Percentiles rank a stretch among this genome's conserved stretches.
Evolutionary conservation across 1,140 invertebrate genomes (phyloP).

Genomic region (Ceratosolen fusciceps): DNA sequence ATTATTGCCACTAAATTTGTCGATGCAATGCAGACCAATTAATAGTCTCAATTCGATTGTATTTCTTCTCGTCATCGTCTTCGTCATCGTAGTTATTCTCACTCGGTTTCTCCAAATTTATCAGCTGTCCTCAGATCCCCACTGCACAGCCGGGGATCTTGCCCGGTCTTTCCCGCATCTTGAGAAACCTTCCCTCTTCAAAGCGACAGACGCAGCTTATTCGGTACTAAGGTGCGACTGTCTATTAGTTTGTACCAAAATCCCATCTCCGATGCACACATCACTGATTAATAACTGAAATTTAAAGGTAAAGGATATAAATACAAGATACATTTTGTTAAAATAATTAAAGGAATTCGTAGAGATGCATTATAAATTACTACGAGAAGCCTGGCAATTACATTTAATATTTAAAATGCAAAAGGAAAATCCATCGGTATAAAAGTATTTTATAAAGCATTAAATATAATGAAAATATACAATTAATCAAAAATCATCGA

Average conservation of each 20-base stretch:
- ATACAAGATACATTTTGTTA: neutral
- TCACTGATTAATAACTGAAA: conserved; percentile 17
- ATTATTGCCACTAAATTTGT: conserved; percentile 1
- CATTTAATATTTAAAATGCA: too few relatives aligned
- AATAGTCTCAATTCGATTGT: neutral
- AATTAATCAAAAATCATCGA: too few relatives aligned
- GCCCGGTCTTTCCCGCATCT: conserved; percentile 66
- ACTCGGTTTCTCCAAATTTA: neutral
- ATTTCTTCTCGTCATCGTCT: neutral
- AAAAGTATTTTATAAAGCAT: too few relatives aligned
- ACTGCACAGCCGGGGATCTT: conserved; percentile 59
- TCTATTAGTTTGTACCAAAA: neutral
- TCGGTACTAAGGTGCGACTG: neutral
- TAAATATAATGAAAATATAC: too few relatives aligned
- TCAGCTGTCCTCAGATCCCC: conserved; percentile 58
- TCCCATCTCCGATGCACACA: conserved; percentile 27
- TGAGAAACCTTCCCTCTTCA: conserved; percentile 40
- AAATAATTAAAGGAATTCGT: too few relatives aligned
- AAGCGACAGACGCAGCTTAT: neutral
- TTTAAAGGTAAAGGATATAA: neutral
- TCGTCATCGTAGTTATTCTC: conserved; percentile 19
- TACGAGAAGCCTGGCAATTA: too few relatives aligned
- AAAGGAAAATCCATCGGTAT: too few relatives aligned
- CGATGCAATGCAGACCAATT: conserved; percentile 14
- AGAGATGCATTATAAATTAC: too few relatives aligned